Evolutionary conservation across 2,113 vertebrate genomes (phyloP).

Genomic region (Gadus chalcogrammus): DNA sequence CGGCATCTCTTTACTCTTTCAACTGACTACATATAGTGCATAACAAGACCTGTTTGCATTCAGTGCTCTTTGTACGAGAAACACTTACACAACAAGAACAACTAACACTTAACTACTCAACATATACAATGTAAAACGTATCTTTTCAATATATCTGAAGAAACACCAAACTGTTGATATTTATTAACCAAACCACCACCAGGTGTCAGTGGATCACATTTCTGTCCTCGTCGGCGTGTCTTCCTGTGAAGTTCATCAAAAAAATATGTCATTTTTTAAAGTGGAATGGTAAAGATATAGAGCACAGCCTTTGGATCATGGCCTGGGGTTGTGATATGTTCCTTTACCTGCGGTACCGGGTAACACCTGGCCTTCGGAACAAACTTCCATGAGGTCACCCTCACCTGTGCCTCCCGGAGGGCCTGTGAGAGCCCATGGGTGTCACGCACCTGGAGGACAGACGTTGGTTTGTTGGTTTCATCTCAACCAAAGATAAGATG

Average conservation of each 20-base stretch:
- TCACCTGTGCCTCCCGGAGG: constrained; percentile 57
- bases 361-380: constrained; percentile 44
- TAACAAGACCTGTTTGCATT: no score
- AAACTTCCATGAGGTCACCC: constrained; percentile 57
- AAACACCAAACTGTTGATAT: no score
- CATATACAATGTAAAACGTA: no score
- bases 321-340: neutral
- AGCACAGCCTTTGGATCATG: neutral
- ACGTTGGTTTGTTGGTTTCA: neutral
- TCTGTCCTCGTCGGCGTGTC: constrained; percentile 38
- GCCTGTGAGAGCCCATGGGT: constrained; percentile 56
- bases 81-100: no score
- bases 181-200: neutral
- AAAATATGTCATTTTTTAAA: neutral
- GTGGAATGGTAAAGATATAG: constrained; percentile 4
- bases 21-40: no score
- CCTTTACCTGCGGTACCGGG: constrained; percentile 39
- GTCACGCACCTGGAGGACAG: constrained; percentile 58
- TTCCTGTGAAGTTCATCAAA: constrained; percentile 40
- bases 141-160: no score
- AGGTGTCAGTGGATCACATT: constrained; percentile 36
- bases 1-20: no score
- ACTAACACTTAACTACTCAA: no score
- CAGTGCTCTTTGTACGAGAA: no score
- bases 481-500: no score